A percentile compares a stretch with the other conserved stretches of the same genome.
Conservation (phyloP, 2,888 invertebrate genomes). For the Mesoligia furuncula region DNA sequence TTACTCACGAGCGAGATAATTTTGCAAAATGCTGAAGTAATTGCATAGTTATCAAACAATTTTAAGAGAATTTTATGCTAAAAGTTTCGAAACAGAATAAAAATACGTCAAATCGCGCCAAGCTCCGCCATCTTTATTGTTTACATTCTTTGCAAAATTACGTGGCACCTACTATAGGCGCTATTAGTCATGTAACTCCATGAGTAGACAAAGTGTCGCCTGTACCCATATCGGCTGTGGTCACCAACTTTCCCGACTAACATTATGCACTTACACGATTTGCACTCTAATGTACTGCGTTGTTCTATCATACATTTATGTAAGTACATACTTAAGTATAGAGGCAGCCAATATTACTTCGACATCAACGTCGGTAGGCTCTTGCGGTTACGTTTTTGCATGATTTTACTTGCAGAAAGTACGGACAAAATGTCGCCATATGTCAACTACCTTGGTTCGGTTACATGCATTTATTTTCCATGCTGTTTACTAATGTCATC, state of each 20-base stretch:
- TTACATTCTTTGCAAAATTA: conserved; percentile 17
- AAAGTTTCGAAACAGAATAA: conserved; percentile 17
- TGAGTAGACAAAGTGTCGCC: conserved; percentile 63
- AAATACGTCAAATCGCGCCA: neutral
- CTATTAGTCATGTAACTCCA: conserved; percentile 24
- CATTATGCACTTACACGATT: conserved; percentile 65
- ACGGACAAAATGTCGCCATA: conserved; percentile 30
- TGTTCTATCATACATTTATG: conserved; percentile 25
- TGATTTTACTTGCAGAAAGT: conserved; percentile 37
- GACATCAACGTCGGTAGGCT: conserved; percentile 16
- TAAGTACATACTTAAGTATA: conserved; percentile 18
- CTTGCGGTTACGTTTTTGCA: conserved; percentile 30
- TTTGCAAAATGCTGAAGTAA: conserved; percentile 8
- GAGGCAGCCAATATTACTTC: conserved; percentile 23
- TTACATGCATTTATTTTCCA: conserved; percentile 19
- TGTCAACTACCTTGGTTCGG: conserved; percentile 25
- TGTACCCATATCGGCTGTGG: conserved; percentile 65
- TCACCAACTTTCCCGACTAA: conserved; percentile 65
- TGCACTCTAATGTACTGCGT: conserved; percentile 41
- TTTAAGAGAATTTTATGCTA: conserved; percentile 6
- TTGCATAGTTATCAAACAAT: conserved; percentile 5
- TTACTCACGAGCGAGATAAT: neutral
- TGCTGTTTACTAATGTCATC: conserved; percentile 19
- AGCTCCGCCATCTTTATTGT: conserved; percentile 1
- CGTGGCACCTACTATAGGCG: neutral